Conservation (phyloP, 2,888 invertebrate species). For the Bhutanitis thaidina region DNA sequence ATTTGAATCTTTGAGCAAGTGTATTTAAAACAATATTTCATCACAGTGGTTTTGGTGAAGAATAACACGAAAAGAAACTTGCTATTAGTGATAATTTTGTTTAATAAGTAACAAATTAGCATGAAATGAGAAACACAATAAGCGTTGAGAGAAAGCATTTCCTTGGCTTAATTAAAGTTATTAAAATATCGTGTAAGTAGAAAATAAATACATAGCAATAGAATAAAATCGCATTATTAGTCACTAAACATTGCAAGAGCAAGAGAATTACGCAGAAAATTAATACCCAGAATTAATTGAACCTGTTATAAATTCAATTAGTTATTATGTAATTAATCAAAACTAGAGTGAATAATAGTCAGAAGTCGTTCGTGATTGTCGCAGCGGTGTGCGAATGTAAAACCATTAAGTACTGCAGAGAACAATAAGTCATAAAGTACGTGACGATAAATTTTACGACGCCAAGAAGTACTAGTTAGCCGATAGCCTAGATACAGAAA, state of each 20-base stretch:
- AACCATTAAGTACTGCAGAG: constrained; percentile 38
- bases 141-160: not conserved
- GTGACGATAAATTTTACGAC: constrained; percentile 65
- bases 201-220: not conserved
- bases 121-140: no score
- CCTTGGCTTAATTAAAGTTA: not conserved
- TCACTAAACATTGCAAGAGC: no score
- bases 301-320: no score
- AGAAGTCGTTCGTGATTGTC: constrained; percentile 37
- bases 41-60: no score
- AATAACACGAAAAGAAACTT: no score
- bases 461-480: constrained; percentile 47
- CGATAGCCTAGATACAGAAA: constrained; percentile 61
- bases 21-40: no score
- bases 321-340: no score
- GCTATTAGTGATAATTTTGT: no score
- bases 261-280: not conserved
- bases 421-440: constrained; percentile 68
- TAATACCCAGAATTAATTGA: not conserved
- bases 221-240: not conserved
- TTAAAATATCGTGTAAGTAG: not conserved
- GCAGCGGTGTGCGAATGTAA: constrained; percentile 36
- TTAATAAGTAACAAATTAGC: no score
- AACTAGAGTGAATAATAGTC: constrained; percentile 5
- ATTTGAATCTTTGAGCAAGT: no score